Conservation (phyloP, 2,113 vertebrate species). For the Daboia siamensis region DNA sequence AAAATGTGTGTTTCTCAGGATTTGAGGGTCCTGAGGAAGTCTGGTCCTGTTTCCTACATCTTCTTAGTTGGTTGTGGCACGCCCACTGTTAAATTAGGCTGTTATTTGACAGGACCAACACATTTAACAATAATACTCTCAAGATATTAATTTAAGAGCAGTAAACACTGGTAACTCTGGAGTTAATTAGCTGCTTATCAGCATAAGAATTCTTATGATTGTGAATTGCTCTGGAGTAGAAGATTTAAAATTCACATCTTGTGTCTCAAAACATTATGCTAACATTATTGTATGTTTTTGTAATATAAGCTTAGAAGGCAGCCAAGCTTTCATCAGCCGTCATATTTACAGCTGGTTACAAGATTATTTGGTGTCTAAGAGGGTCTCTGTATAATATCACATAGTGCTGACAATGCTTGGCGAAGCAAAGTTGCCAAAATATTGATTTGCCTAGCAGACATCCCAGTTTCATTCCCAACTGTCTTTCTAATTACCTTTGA, state of each 20-base stretch:
- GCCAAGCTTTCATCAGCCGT: accelerated
- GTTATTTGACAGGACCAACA: background rate
- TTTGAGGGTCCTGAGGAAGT: background rate
- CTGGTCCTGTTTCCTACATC: background rate
- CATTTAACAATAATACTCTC: background rate
- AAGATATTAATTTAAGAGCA: background rate
- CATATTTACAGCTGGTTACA: background rate
- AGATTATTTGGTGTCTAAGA: background rate
- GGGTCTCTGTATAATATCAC: accelerated
- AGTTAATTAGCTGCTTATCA: background rate
- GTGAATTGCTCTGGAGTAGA: background rate
- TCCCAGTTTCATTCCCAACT: constrained; percentile 41
- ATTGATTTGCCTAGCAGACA: constrained; percentile 24
- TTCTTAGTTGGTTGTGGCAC: background rate
- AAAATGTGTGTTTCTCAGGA: background rate
- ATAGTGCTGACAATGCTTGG: constrained; percentile 18
- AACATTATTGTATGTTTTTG: background rate
- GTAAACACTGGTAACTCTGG: background rate
- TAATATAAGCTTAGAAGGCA: accelerated
- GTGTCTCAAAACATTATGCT: background rate
- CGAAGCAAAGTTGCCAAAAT: constrained; percentile 35
- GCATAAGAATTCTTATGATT: background rate
- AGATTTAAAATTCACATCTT: background rate
- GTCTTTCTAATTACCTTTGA: constrained; percentile 23
- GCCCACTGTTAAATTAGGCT: background rate